A percentile compares a stretch with the other conserved stretches of the same genome.
Evolutionary conservation across 2,797 vertebrate genomes (phyloP).

Genomic region (Pseudochirops cupreus): DNA sequence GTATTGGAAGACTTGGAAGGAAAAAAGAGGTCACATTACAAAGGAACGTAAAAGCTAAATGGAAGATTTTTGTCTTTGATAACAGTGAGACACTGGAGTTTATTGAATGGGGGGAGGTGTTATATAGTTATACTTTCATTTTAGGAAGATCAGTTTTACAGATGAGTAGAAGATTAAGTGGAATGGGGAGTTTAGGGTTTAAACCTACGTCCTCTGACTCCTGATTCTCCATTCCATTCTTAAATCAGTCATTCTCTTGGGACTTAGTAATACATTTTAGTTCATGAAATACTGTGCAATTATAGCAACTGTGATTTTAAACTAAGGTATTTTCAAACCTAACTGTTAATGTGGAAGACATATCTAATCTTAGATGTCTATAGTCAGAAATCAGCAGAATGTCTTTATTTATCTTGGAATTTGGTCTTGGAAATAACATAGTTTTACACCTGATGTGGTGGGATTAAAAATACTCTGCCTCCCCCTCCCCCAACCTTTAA

Average conservation of each 20-base stretch:
- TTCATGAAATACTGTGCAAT: constrained; percentile 78
- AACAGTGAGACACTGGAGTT: neutral
- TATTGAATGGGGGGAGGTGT: neutral
- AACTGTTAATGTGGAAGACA: constrained; percentile 77
- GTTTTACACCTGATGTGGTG: constrained; percentile 66
- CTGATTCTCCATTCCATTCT: neutral
- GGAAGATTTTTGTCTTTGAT: neutral
- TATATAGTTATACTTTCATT: neutral
- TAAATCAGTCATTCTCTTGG: neutral
- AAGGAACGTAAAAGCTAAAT: neutral
- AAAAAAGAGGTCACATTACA: neutral
- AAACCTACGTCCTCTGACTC: neutral
- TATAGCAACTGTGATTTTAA: constrained; percentile 72
- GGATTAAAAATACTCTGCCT: constrained; percentile 64
- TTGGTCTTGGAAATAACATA: constrained; percentile 67
- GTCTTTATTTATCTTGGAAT: constrained; percentile 77
- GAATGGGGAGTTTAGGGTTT: neutral
- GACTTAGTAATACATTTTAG: constrained; percentile 66
- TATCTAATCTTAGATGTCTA: constrained; percentile 81
- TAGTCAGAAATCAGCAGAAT: constrained; percentile 78
- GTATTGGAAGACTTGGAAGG: neutral
- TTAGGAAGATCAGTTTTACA: neutral
- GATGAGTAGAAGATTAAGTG: neutral
- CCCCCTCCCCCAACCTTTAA: constrained; percentile 23
- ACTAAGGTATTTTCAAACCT: constrained; percentile 70